Percentiles rank a stretch among this genome's conserved stretches.
phyloP scores from a whole-genome alignment of 2,113 vertebrate species.

The Panthera tigris region DNA sequence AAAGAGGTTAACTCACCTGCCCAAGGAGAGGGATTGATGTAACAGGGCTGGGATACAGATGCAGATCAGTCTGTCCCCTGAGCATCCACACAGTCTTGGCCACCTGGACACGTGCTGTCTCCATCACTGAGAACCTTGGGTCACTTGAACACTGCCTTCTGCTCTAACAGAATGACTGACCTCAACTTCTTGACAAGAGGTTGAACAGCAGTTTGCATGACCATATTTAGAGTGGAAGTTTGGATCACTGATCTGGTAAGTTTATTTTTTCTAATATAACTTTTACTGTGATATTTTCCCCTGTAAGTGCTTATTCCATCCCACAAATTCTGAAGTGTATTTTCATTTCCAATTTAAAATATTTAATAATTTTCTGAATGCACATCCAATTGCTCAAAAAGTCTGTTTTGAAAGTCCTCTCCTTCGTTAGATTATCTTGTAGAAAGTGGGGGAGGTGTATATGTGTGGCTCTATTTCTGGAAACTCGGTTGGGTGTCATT shows the following conservation, averaged over 20 bases:
- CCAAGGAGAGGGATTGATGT: not conserved
- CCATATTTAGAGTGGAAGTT: not conserved
- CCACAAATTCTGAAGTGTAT: not conserved
- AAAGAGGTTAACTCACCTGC: not conserved
- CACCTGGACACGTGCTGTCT: no score
- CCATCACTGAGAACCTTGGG: not conserved
- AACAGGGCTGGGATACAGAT: not conserved
- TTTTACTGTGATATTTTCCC: not conserved
- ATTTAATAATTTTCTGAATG: not conserved
- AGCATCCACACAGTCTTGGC: not conserved
- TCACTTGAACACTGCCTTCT: not conserved
- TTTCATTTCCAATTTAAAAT: not conserved
- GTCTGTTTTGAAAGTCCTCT: not conserved
- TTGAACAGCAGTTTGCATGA: not conserved
- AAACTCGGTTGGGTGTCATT: not conserved
- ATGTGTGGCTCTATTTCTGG: not conserved
- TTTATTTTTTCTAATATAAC: not conserved
- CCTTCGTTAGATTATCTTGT: not conserved
- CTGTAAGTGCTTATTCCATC: not conserved
- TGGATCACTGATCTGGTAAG: not conserved
- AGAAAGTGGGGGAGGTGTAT: not conserved
- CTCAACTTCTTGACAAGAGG: not conserved
- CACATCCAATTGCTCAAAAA: not conserved
- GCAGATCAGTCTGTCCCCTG: not conserved
- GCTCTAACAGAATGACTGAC: not conserved